Evolutionary conservation across 2,113 vertebrate species (phyloP).

Genomic region (Falcunculus frontatus): DNA sequence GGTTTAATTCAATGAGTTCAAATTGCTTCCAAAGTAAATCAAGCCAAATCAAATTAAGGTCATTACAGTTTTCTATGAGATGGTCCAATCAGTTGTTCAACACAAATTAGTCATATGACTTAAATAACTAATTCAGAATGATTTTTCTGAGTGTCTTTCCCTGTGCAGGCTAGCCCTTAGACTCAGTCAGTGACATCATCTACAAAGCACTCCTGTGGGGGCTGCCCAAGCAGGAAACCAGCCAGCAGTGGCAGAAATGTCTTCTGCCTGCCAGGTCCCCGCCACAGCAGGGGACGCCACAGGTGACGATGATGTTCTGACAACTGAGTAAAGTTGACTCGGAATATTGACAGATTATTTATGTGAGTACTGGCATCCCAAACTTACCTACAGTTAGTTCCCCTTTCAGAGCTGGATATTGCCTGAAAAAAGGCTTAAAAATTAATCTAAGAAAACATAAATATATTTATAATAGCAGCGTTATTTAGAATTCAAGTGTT

Average conservation of each 20-base stretch:
- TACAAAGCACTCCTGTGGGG: accelerated
- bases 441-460: not conserved
- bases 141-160: not conserved
- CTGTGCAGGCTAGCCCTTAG: not conserved
- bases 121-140: not conserved
- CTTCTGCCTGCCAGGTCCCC: not conserved
- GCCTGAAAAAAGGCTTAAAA: not conserved
- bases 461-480: not conserved
- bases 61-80: not conserved
- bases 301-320: not conserved
- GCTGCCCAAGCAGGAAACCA: not conserved
- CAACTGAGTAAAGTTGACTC: not conserved
- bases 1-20: not conserved
- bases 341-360: not conserved
- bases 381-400: not conserved
- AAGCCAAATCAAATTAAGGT: constrained; percentile 6
- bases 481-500: not conserved
- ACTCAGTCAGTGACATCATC: not conserved
- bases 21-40: constrained; percentile 16
- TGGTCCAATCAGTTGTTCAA: not conserved
- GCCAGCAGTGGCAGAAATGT: not conserved
- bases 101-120: not conserved
- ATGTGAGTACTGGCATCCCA: not conserved
- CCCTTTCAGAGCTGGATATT: not conserved
- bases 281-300: not conserved